Base-by-base conservation (phyloP, 2,797 vertebrate genomes). In the Sternarchorhynchus goeldii region DNA sequence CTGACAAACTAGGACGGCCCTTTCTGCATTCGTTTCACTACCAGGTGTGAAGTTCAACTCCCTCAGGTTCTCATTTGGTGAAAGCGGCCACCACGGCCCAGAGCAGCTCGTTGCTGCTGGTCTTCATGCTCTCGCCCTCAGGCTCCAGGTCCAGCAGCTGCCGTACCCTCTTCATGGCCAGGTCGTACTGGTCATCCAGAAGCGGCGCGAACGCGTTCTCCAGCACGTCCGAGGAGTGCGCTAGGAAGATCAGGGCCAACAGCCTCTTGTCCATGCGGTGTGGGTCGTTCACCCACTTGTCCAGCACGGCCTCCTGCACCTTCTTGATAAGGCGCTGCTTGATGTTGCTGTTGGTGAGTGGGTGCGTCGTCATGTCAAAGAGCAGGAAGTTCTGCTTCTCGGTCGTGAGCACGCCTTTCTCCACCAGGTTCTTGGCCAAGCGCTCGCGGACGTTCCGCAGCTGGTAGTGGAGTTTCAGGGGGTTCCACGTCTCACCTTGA, bases 321-420 rank as follows among this genome's bases (percentile, higher is more conserved):
- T 95, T 97, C 91, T 95, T 97, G 89, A 99, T 96, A 88, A 99
- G 96, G 32, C 96, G 95, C 85, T 97, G 96, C 84, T 99, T 99
- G 87, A 98, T 96, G 88, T 94, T 96, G 91, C 94, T 95, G 91
- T 98, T 98, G 90, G 96, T 98, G 78, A 98, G 95, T 16, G 97
- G 96, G 83, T 99, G 96, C 0, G 96, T 99, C 29, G 95, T 98
- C 96, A 99, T 99, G 90, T 97, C 96, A 85, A 98, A 98, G 8
- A 97, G 94, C 81, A 98, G 93, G 89, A 99, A 99, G 95, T 96
- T 99, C 91, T 99, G 96, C 90, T 99, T 99, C 90, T 99, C 96
- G 0, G 96, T 99, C 4, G 96, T 98, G 84, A 99, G 88, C 75
- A 99, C 96, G 0, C 97, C 97, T 83, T 99, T 99, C 86, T 98